phyloP scores from a whole-genome alignment of 2,888 invertebrate species.

The Caenorhabditis sinica region DNA sequence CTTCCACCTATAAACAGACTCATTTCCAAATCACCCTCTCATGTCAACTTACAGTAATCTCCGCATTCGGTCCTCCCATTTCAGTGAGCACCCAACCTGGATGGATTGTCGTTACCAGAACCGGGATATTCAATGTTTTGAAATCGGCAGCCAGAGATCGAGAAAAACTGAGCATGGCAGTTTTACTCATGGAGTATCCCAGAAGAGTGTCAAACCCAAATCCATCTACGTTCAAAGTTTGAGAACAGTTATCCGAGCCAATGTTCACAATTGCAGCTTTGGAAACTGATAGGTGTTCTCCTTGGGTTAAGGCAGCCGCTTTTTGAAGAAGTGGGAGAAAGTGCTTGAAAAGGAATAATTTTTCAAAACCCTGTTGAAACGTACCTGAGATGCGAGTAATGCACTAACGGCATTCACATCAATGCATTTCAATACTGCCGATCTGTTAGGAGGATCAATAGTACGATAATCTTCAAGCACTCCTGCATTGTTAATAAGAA shows the following conservation, averaged over 20 bases:
- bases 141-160: slow-evolving; percentile 52
- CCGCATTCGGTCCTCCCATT: slow-evolving; percentile 61
- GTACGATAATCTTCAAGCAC: slow-evolving; percentile 27
- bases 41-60: slow-evolving; percentile 41
- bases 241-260: slow-evolving; percentile 57
- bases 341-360: slow-evolving; percentile 25
- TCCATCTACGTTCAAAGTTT: slow-evolving; percentile 49
- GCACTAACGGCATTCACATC: slow-evolving; percentile 63
- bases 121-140: slow-evolving; percentile 49
- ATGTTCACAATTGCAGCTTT: slow-evolving; percentile 62
- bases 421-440: slow-evolving; percentile 21
- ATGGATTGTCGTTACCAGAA: slow-evolving; percentile 54
- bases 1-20: not conserved
- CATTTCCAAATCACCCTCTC: not conserved
- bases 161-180: slow-evolving; percentile 55
- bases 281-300: slow-evolving; percentile 1
- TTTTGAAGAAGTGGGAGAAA: slow-evolving; percentile 49
- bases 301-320: slow-evolving; percentile 11
- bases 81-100: slow-evolving; percentile 66
- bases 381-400: slow-evolving; percentile 40
- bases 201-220: slow-evolving; percentile 11
- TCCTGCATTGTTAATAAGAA: slow-evolving; percentile 63
- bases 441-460: not conserved
- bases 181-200: slow-evolving; percentile 63
- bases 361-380: not conserved